A percentile compares a stretch with the other conserved stretches of the same genome.
Conservation (phyloP, 2,797 vertebrate species). For the Muraenolepis orangiensis region DNA sequence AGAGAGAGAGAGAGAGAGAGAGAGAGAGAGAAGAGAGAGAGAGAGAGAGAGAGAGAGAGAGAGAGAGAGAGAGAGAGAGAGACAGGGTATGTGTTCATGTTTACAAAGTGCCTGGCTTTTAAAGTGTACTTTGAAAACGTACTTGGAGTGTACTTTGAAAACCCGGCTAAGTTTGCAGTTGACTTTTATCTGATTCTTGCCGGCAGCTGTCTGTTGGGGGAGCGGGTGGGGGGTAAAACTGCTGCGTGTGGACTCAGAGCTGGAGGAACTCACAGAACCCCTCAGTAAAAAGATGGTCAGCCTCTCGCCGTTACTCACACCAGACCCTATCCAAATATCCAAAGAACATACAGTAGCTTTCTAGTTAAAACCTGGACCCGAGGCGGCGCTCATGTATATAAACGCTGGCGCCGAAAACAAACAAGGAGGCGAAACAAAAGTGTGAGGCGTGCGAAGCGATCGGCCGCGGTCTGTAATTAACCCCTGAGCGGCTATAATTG, state of each 20-base stretch:
- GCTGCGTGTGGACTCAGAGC: not conserved
- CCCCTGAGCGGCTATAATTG: slow-evolving; percentile 23
- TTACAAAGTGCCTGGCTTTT: not conserved
- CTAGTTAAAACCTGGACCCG: not conserved
- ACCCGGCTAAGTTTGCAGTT: not conserved
- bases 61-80: slow-evolving; percentile 1
- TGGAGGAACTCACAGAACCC: not conserved
- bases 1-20: slow-evolving; percentile 8
- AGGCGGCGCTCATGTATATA: not conserved
- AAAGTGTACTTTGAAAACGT: slow-evolving; percentile 5
- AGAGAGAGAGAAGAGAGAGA: not conserved
- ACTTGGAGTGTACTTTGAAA: slow-evolving; percentile 2
- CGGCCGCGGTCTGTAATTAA: slow-evolving; percentile 25
- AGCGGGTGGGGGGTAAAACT: not conserved
- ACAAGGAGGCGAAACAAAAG: not conserved
- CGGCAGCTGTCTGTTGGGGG: not conserved
- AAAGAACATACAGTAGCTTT: slow-evolving; percentile 4
- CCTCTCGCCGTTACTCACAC: not conserved
- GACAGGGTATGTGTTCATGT: not conserved
- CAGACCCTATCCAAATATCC: not conserved
- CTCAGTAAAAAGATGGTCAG: not conserved
- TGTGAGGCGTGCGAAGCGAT: not conserved
- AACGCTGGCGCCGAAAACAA: slow-evolving; percentile 1
- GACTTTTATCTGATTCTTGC: not conserved
- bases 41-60: not conserved